Evolutionary conservation across 2,113 vertebrate genomes (phyloP).

Genomic region (Gobius niger): DNA sequence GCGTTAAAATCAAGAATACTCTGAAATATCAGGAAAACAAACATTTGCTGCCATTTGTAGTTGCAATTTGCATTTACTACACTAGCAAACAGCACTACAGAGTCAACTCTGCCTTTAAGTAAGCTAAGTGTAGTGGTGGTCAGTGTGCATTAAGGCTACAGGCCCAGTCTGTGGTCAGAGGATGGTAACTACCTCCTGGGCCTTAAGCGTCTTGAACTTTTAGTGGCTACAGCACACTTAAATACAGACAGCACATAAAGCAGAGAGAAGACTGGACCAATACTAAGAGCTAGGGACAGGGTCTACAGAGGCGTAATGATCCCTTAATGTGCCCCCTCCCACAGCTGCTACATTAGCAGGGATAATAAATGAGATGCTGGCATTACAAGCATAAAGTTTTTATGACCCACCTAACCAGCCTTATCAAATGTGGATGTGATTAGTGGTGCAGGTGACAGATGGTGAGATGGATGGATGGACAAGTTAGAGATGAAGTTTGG

Average conservation of each 20-base stretch:
- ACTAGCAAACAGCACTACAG: neutral
- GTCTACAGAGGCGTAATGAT: conserved; percentile 69
- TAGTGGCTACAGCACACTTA: conserved; percentile 69
- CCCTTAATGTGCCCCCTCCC: conserved; percentile 62
- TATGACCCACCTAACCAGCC: conserved; percentile 74
- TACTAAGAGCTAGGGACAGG: conserved; percentile 62
- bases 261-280: conserved; percentile 57
- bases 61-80: neutral
- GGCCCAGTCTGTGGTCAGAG: conserved; percentile 61
- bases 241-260: conserved; percentile 71
- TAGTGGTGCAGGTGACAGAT: conserved; percentile 61
- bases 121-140: conserved; percentile 47
- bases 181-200: conserved; percentile 71
- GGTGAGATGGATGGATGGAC: conserved; percentile 49
- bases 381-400: conserved; percentile 74
- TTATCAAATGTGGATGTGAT: conserved; percentile 76
- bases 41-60: neutral
- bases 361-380: conserved; percentile 73
- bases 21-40: neutral
- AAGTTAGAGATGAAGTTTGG: conserved; percentile 29
- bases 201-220: conserved; percentile 64
- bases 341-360: conserved; percentile 71
- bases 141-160: conserved; percentile 49
- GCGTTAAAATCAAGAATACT: neutral
- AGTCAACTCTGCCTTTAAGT: conserved; percentile 24